A percentile compares a stretch with the other conserved stretches of the same genome.
Evolutionary conservation across 2,113 vertebrate genomes (phyloP).

Genomic region (pig (Sus scrofa)): T2T-Sscrofa CM000820.6:71540501-71541000

Average conservation of each 20-base stretch:
- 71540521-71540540: too few relatives aligned
- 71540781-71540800: not conserved
- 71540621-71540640: too few relatives aligned
- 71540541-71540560: too few relatives aligned
- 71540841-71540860: not conserved
- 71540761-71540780: not conserved
- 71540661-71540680: not conserved
- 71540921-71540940: not conserved
- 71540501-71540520: too few relatives aligned
- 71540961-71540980: not conserved
- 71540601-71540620: too few relatives aligned
- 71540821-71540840: not conserved
- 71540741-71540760: not conserved
- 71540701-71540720: not conserved
- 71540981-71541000: not conserved
- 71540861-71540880: not conserved
- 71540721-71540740: not conserved
- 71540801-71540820: not conserved
- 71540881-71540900: not conserved
- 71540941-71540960: not conserved
- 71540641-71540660: too few relatives aligned
- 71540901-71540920: not conserved
- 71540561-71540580: too few relatives aligned
- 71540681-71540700: not conserved
- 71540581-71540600: too few relatives aligned